A percentile compares a stretch with the other conserved stretches of the same genome.
Conservation (phyloP, 1,140 invertebrate species). For the Venustaconcha ellipsiformis region DNA sequence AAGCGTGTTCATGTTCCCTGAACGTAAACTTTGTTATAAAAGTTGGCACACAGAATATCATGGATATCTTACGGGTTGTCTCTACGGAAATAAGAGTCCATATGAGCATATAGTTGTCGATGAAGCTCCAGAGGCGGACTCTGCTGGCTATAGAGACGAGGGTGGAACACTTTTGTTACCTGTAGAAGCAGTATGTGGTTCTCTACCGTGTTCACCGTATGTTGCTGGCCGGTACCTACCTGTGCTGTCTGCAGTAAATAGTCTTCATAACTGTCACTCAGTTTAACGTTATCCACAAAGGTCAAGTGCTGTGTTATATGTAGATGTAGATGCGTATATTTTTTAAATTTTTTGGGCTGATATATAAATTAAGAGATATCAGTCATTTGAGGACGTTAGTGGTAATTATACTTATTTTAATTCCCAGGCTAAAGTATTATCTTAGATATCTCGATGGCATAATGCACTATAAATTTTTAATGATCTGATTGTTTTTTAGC, state of each 20-base stretch:
- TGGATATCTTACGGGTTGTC: slow-evolving; percentile 31
- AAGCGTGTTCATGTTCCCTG: slow-evolving; percentile 30
- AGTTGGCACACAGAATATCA: slow-evolving; percentile 29
- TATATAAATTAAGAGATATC: too few relatives aligned
- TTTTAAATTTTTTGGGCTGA: too few relatives aligned
- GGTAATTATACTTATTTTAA: too few relatives aligned
- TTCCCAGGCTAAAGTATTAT: too few relatives aligned
- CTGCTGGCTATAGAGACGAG: slow-evolving; percentile 5
- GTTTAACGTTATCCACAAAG: too few relatives aligned
- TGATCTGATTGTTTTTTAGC: too few relatives aligned
- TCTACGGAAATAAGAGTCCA: neutral
- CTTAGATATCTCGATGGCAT: too few relatives aligned
- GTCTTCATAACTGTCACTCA: neutral
- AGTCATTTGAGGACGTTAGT: too few relatives aligned
- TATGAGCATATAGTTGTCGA: slow-evolving; percentile 32
- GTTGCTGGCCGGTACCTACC: slow-evolving; percentile 21
- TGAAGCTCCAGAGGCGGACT: neutral
- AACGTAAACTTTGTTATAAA: slow-evolving; percentile 20
- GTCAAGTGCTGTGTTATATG: too few relatives aligned
- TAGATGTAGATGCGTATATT: too few relatives aligned
- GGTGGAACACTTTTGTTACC: slow-evolving; percentile 19
- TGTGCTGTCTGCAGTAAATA: slow-evolving; percentile 45
- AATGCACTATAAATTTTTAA: too few relatives aligned
- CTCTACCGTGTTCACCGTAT: slow-evolving; percentile 38
- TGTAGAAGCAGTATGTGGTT: slow-evolving; percentile 22